Evolutionary conservation across 2,113 vertebrate species (phyloP).

Genomic region (Bucco capensis): DNA sequence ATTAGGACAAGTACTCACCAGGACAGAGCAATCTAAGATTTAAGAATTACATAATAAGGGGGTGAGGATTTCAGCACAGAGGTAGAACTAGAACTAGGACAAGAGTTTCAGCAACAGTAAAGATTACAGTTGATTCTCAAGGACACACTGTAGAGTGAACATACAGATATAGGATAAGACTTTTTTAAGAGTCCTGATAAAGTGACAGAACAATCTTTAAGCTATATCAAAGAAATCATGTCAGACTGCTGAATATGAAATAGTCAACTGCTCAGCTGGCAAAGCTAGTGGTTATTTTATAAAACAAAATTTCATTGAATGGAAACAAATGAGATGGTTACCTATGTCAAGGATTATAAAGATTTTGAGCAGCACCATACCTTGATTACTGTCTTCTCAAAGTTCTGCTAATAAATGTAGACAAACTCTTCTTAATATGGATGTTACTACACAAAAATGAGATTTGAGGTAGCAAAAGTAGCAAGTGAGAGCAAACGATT

Average conservation of each 20-base stretch:
- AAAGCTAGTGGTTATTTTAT: not conserved
- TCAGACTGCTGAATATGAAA: not conserved
- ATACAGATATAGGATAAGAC: not conserved
- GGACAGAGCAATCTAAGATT: not conserved
- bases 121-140: not conserved
- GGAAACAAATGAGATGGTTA: not conserved
- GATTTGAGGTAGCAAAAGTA: not conserved
- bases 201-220: not conserved
- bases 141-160: not conserved
- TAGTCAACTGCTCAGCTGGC: not conserved
- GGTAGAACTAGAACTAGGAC: not conserved
- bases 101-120: not conserved
- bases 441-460: not conserved
- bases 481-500: not conserved
- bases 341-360: not conserved
- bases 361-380: not conserved
- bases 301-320: not conserved
- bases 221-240: not conserved
- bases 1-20: too few species aligned
- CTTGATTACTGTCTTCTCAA: not conserved
- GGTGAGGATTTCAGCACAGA: not conserved
- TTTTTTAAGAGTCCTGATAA: not conserved
- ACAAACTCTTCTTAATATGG: not conserved
- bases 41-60: not conserved
- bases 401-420: not conserved